Conservation (phyloP, 2,888 invertebrate genomes). For the Gari tellinella region DNA sequence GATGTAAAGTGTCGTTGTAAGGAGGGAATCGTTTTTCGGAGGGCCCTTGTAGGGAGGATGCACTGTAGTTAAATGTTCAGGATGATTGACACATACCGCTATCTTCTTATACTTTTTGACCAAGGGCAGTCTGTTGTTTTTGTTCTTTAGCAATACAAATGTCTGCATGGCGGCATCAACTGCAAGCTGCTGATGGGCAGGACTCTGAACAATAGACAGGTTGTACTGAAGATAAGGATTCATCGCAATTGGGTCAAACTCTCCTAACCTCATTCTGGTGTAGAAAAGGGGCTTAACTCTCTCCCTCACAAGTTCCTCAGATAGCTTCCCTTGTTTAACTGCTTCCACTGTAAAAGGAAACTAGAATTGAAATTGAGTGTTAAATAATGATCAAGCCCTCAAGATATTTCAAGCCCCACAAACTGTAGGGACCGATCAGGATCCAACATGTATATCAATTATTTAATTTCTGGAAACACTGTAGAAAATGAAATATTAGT, state of each 20-base stretch:
- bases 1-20: too few species aligned
- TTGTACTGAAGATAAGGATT: slow-evolving; percentile 73
- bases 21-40: too few species aligned
- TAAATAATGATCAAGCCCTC: too few species aligned
- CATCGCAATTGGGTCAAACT: slow-evolving; percentile 77
- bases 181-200: slow-evolving; percentile 66
- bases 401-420: too few species aligned
- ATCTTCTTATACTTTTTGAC: slow-evolving; percentile 50
- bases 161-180: slow-evolving; percentile 75
- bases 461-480: too few species aligned
- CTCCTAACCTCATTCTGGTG: slow-evolving; percentile 78
- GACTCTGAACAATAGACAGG: slow-evolving; percentile 65
- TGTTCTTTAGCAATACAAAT: slow-evolving; percentile 79
- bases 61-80: too few species aligned
- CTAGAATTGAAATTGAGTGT: too few species aligned
- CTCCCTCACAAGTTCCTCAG: slow-evolving; percentile 60
- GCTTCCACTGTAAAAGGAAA: slow-evolving; percentile 59
- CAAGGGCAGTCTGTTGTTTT: slow-evolving; percentile 53
- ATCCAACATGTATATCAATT: too few species aligned
- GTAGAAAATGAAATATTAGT: too few species aligned
- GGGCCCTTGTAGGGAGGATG: too few species aligned
- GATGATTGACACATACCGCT: slow-evolving; percentile 61
- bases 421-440: too few species aligned
- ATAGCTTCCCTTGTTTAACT: slow-evolving; percentile 61
- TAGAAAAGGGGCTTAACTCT: slow-evolving; percentile 75